Percentiles rank a stretch among this genome's conserved stretches.
phyloP scores from a whole-genome alignment of 1,140 invertebrate genomes.

The Oreohelix idahoensis region DNA sequence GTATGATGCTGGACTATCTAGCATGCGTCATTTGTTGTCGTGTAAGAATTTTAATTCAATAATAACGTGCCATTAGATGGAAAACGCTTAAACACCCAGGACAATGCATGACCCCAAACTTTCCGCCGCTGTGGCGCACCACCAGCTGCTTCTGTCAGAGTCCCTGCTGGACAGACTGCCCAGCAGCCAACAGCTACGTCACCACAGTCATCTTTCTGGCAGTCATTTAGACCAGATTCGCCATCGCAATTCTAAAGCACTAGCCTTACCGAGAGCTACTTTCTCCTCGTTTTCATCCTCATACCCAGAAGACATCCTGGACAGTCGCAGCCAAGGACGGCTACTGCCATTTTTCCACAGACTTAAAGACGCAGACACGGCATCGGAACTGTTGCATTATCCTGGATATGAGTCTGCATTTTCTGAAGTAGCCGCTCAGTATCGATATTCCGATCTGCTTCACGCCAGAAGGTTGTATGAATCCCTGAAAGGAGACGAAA shows the following conservation, averaged over 20 bases:
- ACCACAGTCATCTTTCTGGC: not conserved
- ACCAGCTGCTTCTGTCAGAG: not conserved
- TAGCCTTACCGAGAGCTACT: not conserved
- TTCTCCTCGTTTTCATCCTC: not conserved
- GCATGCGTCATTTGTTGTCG: not conserved
- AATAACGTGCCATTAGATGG: not conserved
- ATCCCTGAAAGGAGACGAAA: not conserved
- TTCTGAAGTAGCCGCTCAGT: constrained; percentile 4
- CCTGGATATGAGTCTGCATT: not conserved
- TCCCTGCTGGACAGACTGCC: not conserved
- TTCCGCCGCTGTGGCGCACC: not conserved
- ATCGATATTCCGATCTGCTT: constrained; percentile 11
- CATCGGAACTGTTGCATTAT: not conserved
- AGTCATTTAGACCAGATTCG: not conserved
- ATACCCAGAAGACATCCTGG: not conserved
- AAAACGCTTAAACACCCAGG: not conserved
- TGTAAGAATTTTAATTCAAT: not conserved
- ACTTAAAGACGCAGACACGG: not conserved
- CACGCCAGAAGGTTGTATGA: not conserved
- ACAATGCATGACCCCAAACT: constrained; percentile 22
- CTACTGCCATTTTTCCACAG: not conserved
- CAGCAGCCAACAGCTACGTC: not conserved
- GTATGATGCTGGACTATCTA: no score
- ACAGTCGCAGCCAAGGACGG: not conserved
- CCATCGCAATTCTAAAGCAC: not conserved